Evolutionary conservation across 2,888 invertebrate species (phyloP).

Genomic region (Agrypnus murinus): DNA sequence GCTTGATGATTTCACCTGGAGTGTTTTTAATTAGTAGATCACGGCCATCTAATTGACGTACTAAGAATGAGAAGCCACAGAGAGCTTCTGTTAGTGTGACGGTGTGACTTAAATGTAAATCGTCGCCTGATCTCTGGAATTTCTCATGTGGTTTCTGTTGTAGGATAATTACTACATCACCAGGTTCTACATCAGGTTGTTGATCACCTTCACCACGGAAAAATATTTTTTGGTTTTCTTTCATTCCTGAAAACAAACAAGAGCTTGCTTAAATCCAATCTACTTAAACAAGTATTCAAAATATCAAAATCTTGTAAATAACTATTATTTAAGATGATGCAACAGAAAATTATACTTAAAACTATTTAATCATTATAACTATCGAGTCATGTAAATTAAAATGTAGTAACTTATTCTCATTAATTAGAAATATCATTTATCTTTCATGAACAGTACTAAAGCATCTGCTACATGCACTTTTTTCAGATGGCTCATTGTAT

Average conservation of each 20-base stretch:
- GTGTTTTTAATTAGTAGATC: slow-evolving; percentile 85
- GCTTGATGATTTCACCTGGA: slow-evolving; percentile 91
- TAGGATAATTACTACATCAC: slow-evolving; percentile 92
- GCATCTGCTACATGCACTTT: no score
- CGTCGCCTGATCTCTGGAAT: slow-evolving; percentile 86
- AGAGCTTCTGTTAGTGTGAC: slow-evolving; percentile 91
- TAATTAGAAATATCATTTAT: no score
- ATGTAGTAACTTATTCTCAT: no score
- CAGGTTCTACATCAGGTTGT: slow-evolving; percentile 88
- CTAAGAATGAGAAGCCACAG: slow-evolving; percentile 89
- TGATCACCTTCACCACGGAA: slow-evolving; percentile 95
- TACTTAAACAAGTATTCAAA: no score
- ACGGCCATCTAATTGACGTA: slow-evolving; percentile 94
- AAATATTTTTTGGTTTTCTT: slow-evolving; percentile 87
- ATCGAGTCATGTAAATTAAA: no score
- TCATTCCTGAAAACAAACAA: slow-evolving; percentile 77
- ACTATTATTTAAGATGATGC: no score
- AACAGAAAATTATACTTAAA: no score
- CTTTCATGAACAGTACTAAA: no score
- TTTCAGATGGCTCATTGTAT: no score
- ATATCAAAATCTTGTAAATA: no score
- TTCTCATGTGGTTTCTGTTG: slow-evolving; percentile 86
- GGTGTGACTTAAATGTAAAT: slow-evolving; percentile 82
- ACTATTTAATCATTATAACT: no score
- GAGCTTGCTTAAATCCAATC: no score